Conservation (phyloP, 2,113 vertebrate species). For the Aleadryas rufinucha region DNA sequence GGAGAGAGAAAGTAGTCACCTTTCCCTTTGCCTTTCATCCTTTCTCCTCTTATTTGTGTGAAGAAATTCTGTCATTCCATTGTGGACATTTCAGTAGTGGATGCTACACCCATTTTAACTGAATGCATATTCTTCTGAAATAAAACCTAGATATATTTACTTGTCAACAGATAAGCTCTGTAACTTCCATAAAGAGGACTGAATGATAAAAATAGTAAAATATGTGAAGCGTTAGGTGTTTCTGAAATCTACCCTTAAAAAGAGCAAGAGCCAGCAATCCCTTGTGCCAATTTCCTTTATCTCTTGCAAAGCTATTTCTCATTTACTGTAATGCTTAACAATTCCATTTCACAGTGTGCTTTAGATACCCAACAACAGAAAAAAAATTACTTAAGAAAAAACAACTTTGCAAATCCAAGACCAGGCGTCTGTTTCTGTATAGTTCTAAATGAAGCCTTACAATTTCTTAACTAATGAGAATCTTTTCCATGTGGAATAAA, state of each 20-base stretch:
- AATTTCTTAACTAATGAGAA: conserved; percentile 26
- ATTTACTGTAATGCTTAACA: conserved; percentile 1
- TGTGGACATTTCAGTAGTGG: conserved; percentile 48
- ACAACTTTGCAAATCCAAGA: background rate
- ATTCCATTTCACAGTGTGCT: background rate
- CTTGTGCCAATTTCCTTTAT: background rate
- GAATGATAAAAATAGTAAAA: conserved; percentile 18
- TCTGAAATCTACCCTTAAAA: conserved; percentile 33
- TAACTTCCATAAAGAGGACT: background rate
- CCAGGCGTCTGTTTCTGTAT: background rate
- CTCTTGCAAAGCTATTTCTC: background rate
- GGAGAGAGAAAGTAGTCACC: background rate
- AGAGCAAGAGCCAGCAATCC: background rate
- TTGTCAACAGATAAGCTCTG: background rate
- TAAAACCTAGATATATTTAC: conserved; percentile 18
- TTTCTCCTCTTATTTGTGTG: background rate
- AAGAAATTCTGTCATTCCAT: conserved; percentile 14
- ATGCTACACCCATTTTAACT: background rate
- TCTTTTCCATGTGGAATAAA: conserved; percentile 24
- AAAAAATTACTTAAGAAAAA: background rate
- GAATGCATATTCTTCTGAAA: conserved; percentile 39
- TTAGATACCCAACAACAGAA: background rate
- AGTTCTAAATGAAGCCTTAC: conserved; percentile 1
- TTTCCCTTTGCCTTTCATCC: background rate
- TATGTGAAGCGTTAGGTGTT: background rate